Evolutionary conservation across 2,113 vertebrate genomes (phyloP), one percentile per base, ranked within the genome.

Genomic region (Turdus rufiventris): DNA sequence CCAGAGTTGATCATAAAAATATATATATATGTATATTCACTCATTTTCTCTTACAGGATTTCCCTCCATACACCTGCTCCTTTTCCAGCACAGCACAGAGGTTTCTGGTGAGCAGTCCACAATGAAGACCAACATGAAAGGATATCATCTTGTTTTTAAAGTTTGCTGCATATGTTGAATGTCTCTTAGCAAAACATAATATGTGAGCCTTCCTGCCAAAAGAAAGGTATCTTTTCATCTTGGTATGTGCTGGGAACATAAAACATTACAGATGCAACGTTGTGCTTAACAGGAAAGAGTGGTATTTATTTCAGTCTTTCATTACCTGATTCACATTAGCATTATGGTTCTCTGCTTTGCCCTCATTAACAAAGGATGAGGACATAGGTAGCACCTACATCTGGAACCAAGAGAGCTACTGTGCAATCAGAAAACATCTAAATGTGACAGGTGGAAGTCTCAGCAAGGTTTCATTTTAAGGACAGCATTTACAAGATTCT

Each of bases 51-150:
- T 16, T 17, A 58, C 20, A 19, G 0, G 1, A 11, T n/a, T 67
- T 4, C 8, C 1, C 6, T 5, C 3, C 5, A 2, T 8, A 15
- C 28, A 33, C 12, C 16, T 11, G 1, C 18, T 47, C 25, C 20
- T 60, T 19, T 24, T 83, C 40, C 48, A 65, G 56, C 31, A 65
- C 19, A 87, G 48, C 24, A 82, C 31, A 73, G 53, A 88, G 33
- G 8, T 31, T 77, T 92, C 51, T 31, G 26, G 28, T 84, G 56
- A 92, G 33, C 67, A 88, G 33, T 24, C 56, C 71, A 42, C 63
- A 93, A 5, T 4, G 51, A 83, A 5, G 21, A 76, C 38, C 85
- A 88, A 56, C 42, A 66, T 3, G 25, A 93, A 77, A 57, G 13
- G 7, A 1, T 23, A 36, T 47, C 19, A 36, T 56, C 21, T 40